phyloP scores from a whole-genome alignment of 1,140 invertebrate genomes.

The Pentalonia nigronervosa region DNA sequence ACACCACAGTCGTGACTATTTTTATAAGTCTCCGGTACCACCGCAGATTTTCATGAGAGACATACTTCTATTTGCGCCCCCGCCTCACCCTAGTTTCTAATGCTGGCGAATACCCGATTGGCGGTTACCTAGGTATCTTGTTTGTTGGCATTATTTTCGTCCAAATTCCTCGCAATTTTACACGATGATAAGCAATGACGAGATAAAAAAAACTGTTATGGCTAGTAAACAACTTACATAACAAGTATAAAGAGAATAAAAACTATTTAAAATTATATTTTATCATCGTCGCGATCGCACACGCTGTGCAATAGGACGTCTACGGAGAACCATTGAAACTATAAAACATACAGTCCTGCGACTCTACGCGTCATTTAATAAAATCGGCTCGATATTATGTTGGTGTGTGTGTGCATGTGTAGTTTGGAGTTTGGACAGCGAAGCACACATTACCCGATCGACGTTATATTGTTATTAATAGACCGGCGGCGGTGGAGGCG shows the following conservation, averaged over 20 bases:
- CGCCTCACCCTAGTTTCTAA: neutral
- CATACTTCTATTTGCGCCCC: neutral
- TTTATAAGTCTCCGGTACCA: neutral
- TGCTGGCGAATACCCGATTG: neutral
- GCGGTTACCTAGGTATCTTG: neutral
- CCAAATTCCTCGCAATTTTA: neutral
- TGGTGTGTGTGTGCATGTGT: neutral
- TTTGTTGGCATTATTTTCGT: neutral
- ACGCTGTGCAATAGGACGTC: neutral
- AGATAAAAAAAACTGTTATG: neutral
- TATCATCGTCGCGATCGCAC: neutral
- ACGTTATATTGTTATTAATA: constrained; percentile 29
- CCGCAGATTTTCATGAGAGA: neutral
- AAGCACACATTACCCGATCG: neutral
- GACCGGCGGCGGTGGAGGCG: neutral
- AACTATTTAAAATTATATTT: neutral
- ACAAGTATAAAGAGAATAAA: neutral
- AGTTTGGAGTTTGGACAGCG: neutral
- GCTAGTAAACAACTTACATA: neutral
- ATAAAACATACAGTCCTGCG: neutral
- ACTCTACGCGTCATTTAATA: neutral
- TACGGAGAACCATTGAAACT: neutral
- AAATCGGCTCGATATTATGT: neutral
- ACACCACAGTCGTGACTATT: neutral
- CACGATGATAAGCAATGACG: neutral